Conservation (phyloP, 2,797 vertebrate genomes). For the Lepilemur ruficaudatus region DNA sequence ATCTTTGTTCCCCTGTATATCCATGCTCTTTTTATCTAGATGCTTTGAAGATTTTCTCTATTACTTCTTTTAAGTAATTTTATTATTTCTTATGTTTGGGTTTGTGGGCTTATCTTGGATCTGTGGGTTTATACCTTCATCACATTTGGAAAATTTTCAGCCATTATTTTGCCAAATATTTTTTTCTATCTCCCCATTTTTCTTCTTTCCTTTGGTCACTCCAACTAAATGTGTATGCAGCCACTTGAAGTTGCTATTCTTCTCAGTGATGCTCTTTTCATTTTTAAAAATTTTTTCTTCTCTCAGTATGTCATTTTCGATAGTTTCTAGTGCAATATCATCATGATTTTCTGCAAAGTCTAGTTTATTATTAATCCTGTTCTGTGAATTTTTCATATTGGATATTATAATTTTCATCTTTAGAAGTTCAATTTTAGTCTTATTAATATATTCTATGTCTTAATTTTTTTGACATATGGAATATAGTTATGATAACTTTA, state of each 20-base stretch:
- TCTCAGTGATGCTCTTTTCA: neutral
- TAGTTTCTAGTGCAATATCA: neutral
- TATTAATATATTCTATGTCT: neutral
- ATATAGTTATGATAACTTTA: neutral
- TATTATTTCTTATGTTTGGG: neutral
- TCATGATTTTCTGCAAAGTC: neutral
- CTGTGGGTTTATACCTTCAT: neutral
- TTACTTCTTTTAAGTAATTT: neutral
- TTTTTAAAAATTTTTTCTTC: neutral
- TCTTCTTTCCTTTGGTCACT: neutral
- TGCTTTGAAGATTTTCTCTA: neutral
- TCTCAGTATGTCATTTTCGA: neutral
- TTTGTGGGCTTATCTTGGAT: neutral
- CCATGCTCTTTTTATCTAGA: neutral
- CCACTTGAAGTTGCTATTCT: neutral
- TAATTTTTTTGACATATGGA: neutral
- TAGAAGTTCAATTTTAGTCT: neutral
- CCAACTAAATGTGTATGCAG: neutral
- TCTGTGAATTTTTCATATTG: neutral
- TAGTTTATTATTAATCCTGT: neutral
- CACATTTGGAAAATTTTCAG: neutral
- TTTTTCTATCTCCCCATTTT: neutral
- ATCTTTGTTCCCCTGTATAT: neutral
- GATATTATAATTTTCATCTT: neutral
- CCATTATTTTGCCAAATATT: neutral